These are phyloP conservation scores for Amia ocellicauda DNA, from an alignment of 2,113 vertebrate species.

Conservation along the genomic window DNA sequence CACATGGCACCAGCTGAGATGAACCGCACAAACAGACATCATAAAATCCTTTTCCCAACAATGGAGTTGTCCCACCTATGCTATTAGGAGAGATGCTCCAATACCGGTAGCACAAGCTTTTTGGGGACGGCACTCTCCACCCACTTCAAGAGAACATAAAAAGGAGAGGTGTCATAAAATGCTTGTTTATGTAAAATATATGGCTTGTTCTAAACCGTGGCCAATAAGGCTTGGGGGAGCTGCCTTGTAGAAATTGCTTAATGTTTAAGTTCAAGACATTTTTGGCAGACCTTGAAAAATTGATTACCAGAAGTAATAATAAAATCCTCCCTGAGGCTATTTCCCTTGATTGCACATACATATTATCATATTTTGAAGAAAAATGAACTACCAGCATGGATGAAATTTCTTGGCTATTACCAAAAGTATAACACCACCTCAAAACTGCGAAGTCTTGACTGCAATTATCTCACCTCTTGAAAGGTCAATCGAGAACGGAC, in stretches of 20 bases:
- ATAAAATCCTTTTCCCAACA: neutral
- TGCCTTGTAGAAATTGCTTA: neutral
- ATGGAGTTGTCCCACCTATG: slow-evolving; percentile 1
- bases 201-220: neutral
- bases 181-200: too few species aligned
- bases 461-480: too few species aligned
- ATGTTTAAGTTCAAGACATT: slow-evolving; percentile 1
- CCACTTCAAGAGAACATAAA: neutral
- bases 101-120: neutral
- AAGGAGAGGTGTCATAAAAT: neutral
- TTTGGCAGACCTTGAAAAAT: too few species aligned
- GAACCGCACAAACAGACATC: neutral
- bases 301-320: too few species aligned
- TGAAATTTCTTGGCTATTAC: too few species aligned
- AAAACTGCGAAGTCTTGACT: too few species aligned
- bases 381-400: too few species aligned
- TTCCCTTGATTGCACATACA: neutral
- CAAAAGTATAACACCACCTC: too few species aligned
- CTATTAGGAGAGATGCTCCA: neutral
- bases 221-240: neutral
- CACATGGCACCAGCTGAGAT: neutral
- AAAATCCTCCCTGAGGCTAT: too few species aligned
- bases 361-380: too few species aligned
- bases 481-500: too few species aligned
- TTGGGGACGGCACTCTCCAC: neutral